Evolutionary conservation across 2,888 invertebrate species (phyloP), one percentile per base, ranked within the genome.

Genomic region (Ichneumon xanthorius): DNA sequence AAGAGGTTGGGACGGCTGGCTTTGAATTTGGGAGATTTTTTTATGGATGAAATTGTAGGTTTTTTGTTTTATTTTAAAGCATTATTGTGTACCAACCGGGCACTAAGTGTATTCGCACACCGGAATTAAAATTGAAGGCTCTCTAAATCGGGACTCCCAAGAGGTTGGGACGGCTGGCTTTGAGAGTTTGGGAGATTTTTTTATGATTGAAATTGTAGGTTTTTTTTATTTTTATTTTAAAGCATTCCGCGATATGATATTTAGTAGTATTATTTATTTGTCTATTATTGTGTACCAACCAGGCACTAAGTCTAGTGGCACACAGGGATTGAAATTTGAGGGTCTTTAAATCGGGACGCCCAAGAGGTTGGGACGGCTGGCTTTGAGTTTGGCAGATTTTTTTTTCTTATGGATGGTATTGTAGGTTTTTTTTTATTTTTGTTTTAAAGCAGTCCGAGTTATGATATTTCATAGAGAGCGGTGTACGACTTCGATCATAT

Each of bases 401-500:
- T 55, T 55, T 58, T 58, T 26, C 14, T 45, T 40, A 40, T 40
- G 22, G 11, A 11, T 1, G 7, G 7, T 22, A 55, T 55, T 14
- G 22, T 2, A 7, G 7, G 7, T 19, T 55, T 55, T 55, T 55
- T 55, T 55, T n/a, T 55, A 2, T 55, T 19, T 55, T 55, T 55
- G 9, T 22, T 55, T 55, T 22, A 19, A 53, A 22, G 5, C 30
- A 7, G 16, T 33, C 1, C 30, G 33, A 63, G 9, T n/a, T 33
- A 33, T n/a, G 1, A 30, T 33, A 16, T 33, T 33, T 63, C 19
- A 53, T 19, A 19, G 2, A 33, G 11, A 33, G 4, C 61, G 30
- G 11, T 16, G 37, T 40, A 55, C 48, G 70, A 61, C 33, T 78
- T 63, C 55, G 61, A 73, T 73, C 26, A 79, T 61, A 67, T 78